phyloP scores from a whole-genome alignment of 1,140 invertebrate species.

The Drosophila chauvacae region DNA sequence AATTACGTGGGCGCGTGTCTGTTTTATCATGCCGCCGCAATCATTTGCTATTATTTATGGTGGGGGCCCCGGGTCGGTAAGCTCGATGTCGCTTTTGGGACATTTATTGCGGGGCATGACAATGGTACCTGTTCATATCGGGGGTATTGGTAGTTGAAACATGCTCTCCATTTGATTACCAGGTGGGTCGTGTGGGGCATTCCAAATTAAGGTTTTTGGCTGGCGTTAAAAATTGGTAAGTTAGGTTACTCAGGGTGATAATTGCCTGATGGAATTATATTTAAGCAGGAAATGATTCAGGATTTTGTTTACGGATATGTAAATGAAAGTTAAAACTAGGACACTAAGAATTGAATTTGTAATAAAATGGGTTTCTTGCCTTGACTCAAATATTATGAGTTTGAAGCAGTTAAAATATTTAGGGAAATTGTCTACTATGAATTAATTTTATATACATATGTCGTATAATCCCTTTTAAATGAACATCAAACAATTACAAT shows the following conservation, averaged over 20 bases:
- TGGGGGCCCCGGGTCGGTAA: slow-evolving; percentile 1
- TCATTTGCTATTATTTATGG: slow-evolving; percentile 64
- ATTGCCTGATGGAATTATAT: neutral
- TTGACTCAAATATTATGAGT: neutral
- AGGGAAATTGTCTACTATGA: neutral
- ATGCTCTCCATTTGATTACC: slow-evolving; percentile 72
- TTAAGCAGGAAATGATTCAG: neutral
- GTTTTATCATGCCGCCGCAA: slow-evolving; percentile 62
- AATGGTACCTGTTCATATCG: slow-evolving; percentile 34
- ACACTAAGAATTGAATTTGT: neutral
- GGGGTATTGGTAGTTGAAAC: slow-evolving; percentile 47
- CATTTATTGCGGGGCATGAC: slow-evolving; percentile 43
- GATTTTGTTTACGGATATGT: neutral
- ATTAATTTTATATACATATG: neutral
- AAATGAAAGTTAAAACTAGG: neutral
- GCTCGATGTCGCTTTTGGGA: slow-evolving; percentile 20
- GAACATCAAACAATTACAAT: neutral
- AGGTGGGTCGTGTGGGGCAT: slow-evolving; percentile 49
- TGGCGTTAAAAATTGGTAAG: neutral
- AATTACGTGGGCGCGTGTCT: slow-evolving; percentile 81
- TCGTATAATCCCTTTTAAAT: neutral
- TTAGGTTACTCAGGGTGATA: neutral
- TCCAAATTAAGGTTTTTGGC: slow-evolving; percentile 43
- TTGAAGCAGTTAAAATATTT: neutral
- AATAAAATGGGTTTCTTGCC: neutral